Conservation (phyloP, 2,113 vertebrate genomes). For the Ictidomys tridecemlineatus region DNA sequence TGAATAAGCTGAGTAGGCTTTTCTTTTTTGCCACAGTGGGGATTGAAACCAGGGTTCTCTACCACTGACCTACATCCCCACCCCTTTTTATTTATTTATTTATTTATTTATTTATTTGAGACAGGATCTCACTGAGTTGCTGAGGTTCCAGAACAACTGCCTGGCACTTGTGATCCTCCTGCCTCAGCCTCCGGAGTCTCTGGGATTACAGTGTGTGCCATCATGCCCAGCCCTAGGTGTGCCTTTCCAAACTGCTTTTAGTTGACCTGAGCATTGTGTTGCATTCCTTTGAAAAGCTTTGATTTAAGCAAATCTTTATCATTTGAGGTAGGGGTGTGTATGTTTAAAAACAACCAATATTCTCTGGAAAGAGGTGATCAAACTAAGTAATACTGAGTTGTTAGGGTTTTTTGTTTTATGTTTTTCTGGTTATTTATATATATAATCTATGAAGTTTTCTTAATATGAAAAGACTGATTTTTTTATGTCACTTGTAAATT, state of each 20-base stretch:
- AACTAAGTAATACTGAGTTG: not conserved
- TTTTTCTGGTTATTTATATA: not conserved
- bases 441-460: not conserved
- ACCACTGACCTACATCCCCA: too few relatives aligned
- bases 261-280: slow-evolving; percentile 9
- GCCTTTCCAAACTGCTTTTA: slow-evolving; percentile 27
- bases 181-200: too few relatives aligned
- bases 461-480: not conserved
- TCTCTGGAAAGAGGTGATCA: not conserved
- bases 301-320: slow-evolving; percentile 48
- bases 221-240: not conserved
- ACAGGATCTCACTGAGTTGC: too few relatives aligned
- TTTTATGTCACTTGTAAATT: slow-evolving; percentile 1
- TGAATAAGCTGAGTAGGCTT: not conserved
- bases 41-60: too few relatives aligned
- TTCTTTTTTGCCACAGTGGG: not conserved
- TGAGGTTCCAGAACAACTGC: too few relatives aligned
- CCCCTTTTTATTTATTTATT: too few relatives aligned
- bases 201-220: too few relatives aligned
- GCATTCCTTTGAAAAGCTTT: slow-evolving; percentile 53
- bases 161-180: too few relatives aligned
- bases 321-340: not conserved
- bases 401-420: not conserved
- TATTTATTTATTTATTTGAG: too few relatives aligned
- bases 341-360: not conserved